Evolutionary conservation across 1,140 invertebrate genomes (phyloP).

Genomic region (Drosophila ananassae): DNA sequence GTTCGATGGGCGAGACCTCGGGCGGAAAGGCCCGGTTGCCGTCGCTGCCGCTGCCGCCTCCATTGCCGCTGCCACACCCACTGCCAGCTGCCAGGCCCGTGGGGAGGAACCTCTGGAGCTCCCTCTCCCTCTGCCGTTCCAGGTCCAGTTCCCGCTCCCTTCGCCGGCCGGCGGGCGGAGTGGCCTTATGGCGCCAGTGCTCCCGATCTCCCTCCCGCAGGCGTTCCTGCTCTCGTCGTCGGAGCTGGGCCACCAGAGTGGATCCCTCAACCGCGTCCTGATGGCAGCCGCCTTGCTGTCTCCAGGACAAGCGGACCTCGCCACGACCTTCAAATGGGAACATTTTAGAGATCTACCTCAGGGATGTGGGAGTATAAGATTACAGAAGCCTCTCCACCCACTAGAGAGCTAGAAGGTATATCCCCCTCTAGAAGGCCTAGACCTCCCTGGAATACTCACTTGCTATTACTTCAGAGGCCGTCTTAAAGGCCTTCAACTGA

Average conservation of each 20-base stretch:
- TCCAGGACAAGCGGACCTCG: not conserved
- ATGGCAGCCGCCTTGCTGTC: not conserved
- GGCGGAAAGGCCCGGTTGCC: not conserved
- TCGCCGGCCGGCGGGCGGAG: not conserved
- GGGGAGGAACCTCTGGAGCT: too few relatives aligned
- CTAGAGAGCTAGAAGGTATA: too few relatives aligned
- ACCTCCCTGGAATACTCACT: too few relatives aligned
- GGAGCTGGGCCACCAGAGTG: not conserved
- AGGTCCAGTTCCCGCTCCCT: not conserved
- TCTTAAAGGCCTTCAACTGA: not conserved
- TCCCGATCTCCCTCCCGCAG: not conserved
- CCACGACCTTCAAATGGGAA: too few relatives aligned
- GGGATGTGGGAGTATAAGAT: too few relatives aligned
- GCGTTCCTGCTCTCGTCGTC: not conserved
- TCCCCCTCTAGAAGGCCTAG: too few relatives aligned
- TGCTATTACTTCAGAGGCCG: not conserved
- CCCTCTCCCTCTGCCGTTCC: not conserved
- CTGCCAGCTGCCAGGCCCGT: too few relatives aligned
- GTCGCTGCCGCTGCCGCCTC: not conserved
- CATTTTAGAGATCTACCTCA: too few relatives aligned
- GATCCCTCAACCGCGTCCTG: not conserved
- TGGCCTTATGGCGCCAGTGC: not conserved
- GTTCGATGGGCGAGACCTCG: not conserved
- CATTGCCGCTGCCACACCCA: not conserved
- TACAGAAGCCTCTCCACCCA: too few relatives aligned